A percentile compares a stretch with the other conserved stretches of the same genome.
Evolutionary conservation across 2,888 invertebrate genomes (phyloP).

Genomic region (Allolobophora icterica): DNA sequence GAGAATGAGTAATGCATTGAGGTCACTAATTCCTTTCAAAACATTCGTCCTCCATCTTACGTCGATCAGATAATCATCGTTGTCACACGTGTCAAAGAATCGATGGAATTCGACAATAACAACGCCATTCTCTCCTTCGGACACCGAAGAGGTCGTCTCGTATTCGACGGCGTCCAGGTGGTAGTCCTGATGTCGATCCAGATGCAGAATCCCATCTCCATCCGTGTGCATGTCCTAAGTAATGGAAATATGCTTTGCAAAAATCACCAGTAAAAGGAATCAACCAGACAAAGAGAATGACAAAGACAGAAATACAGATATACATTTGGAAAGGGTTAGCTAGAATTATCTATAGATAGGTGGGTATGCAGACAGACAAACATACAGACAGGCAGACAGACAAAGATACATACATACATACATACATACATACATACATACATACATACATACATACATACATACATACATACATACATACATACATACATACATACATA

Average conservation of each 20-base stretch:
- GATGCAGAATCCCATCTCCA: conserved; percentile 51
- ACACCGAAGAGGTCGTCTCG: not conserved
- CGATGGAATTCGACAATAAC: conserved; percentile 54
- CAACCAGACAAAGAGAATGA: not conserved
- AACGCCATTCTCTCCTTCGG: not conserved
- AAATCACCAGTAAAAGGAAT: no score
- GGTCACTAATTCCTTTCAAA: no score
- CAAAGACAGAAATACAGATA: not conserved
- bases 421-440: not conserved
- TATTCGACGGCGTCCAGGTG: conserved; percentile 50
- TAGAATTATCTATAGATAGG: no score
- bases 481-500: no score
- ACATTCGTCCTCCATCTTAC: conserved; percentile 46
- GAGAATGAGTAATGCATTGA: no score
- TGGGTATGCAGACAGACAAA: no score
- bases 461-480: not conserved
- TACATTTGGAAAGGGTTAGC: no score
- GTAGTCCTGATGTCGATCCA: conserved; percentile 59
- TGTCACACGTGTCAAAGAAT: conserved; percentile 60
- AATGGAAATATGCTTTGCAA: not conserved
- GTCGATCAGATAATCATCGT: conserved; percentile 59
- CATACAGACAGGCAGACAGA: no score
- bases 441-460: not conserved
- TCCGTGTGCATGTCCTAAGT: conserved; percentile 60
- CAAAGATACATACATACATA: not conserved